These are phyloP conservation scores for silkworm (Bombyx mori) DNA, from an alignment of 1,140 invertebrate genomes.

Conservation along the genomic window DNA sequence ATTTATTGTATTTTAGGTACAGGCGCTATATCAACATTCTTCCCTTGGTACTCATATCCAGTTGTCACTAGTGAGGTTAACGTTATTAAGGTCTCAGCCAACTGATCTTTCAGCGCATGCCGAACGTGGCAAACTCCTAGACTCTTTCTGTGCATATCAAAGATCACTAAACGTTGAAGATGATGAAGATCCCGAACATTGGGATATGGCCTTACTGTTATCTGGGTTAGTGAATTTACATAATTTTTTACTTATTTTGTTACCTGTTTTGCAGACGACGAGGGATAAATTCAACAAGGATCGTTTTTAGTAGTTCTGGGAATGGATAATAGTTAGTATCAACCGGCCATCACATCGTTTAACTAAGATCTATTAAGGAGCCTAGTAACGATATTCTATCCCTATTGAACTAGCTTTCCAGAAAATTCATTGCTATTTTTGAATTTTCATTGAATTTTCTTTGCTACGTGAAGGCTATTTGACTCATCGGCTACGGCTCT, in stretches of 20 bases:
- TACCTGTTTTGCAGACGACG: background rate
- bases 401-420: too few relatives aligned
- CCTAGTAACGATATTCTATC: too few relatives aligned
- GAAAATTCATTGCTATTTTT: too few relatives aligned
- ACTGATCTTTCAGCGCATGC: slow-evolving; percentile 70
- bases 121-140: slow-evolving; percentile 76
- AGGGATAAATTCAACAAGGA: too few relatives aligned
- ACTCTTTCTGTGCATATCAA: slow-evolving; percentile 82
- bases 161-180: slow-evolving; percentile 73
- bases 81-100: slow-evolving; percentile 79
- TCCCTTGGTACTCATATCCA: slow-evolving; percentile 77
- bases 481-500: too few relatives aligned
- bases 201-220: slow-evolving; percentile 84
- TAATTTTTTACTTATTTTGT: background rate
- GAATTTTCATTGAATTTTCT: too few relatives aligned
- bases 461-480: too few relatives aligned
- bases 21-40: slow-evolving; percentile 83
- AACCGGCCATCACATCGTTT: too few relatives aligned
- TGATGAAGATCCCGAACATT: slow-evolving; percentile 79
- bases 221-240: slow-evolving; percentile 73
- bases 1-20: slow-evolving; percentile 66
- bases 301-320: too few relatives aligned
- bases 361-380: too few relatives aligned
- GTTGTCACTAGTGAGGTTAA: slow-evolving; percentile 79
- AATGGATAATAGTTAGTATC: slow-evolving; percentile 29